Base-by-base conservation (phyloP, 2,888 invertebrate species). In the Hedychridium roseum region DNA sequence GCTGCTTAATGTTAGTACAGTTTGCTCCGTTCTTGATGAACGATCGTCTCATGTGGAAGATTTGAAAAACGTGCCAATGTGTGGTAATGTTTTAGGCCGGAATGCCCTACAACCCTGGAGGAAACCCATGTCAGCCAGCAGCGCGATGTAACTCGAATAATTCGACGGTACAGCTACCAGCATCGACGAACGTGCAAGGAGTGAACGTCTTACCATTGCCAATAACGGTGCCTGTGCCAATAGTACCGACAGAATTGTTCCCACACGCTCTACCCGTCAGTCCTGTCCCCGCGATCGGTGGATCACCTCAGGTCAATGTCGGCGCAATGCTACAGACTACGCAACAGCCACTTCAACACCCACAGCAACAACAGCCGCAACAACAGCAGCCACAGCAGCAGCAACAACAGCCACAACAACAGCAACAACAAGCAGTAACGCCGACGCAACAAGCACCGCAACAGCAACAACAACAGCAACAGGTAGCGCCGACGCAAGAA, bases 1-100 rank as follows among this genome's bases (percentile, higher is more conserved):
- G 1, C 49, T 80, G 31, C 56, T 80, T 9, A 80, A 80, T 61
- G 80, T 79, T 48, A 69, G 73, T 66, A 21, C 20, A 11, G 36
- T 15, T n/a, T 23, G 11, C 26, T 42, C 40, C 32, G 18, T 20
- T 39, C 28, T 26, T 26, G 5, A 9, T 27, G 27, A 14, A 5
- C n/a, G n/a, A n/a, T n/a, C n/a, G n/a, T n/a, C n/a, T n/a, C n/a
- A n/a, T n/a, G n/a, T n/a, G n/a, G n/a, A n/a, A n/a, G n/a, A n/a
- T n/a, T n/a, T n/a, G n/a, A n/a, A n/a, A n/a, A n/a, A n/a, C n/a
- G n/a, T n/a, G n/a, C n/a, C n/a, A 12, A 3, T 43, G n/a, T 15
- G 3, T 34, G 12, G 5, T 26, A 20, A 9, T 27, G 1, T 52
- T 53, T 16, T 42, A 77, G 76, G 60, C 73, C 18, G 61, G 69